Percentiles rank a stretch among this genome's conserved stretches.
phyloP scores from a whole-genome alignment of 2,797 vertebrate genomes.

The Sylvia borin region DNA sequence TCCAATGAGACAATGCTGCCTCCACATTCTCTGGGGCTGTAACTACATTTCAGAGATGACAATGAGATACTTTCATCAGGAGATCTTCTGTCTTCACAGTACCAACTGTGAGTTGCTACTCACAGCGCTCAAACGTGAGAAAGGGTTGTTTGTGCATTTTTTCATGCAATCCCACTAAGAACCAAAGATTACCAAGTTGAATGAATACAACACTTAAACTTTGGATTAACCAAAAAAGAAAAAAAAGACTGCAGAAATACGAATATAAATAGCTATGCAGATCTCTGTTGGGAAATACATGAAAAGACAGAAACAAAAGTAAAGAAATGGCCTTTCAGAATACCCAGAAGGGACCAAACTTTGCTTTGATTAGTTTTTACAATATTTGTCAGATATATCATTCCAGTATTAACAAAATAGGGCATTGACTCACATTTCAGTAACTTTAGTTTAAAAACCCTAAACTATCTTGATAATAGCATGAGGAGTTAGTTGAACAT shows the following conservation, averaged over 20 bases:
- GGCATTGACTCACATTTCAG: neutral
- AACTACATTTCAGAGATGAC: conserved; percentile 42
- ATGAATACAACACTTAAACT: neutral
- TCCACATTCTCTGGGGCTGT: conserved; percentile 28
- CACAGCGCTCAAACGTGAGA: neutral
- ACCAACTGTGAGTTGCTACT: neutral
- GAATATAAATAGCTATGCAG: neutral
- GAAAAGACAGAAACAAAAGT: neutral
- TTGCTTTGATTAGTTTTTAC: neutral
- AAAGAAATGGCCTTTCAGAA: neutral
- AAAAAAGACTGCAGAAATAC: neutral
- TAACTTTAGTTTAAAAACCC: neutral
- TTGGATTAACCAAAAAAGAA: neutral
- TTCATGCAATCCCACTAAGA: neutral
- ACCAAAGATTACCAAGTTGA: neutral
- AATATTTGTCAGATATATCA: neutral
- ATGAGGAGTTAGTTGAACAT: neutral
- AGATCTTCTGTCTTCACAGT: neutral
- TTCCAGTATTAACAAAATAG: neutral
- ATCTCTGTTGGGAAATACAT: neutral
- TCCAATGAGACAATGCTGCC: conserved; percentile 42
- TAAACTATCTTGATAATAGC: neutral
- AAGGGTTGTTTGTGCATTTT: neutral
- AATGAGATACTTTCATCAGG: neutral
- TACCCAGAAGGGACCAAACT: neutral